phyloP scores from a whole-genome alignment of 2,113 vertebrate genomes.

The Scomber scombrus region DNA sequence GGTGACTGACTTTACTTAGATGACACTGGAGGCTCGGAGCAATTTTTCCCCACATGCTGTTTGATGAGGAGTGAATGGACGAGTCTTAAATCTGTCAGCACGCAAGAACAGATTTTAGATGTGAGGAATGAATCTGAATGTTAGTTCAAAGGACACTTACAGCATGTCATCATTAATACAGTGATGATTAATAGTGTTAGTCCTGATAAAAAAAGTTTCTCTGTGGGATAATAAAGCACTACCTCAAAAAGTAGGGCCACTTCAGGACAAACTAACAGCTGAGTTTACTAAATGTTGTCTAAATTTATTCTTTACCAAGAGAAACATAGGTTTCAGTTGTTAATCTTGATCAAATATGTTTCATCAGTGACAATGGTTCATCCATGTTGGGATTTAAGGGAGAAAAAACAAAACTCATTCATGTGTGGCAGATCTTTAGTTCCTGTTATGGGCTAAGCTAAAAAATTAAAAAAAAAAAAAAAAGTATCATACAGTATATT shows the following conservation, averaged over 20 bases:
- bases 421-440: too few species aligned
- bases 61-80: slow-evolving; percentile 69
- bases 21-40: slow-evolving; percentile 44
- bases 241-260: not conserved
- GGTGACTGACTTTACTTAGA: slow-evolving; percentile 63
- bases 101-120: slow-evolving; percentile 49
- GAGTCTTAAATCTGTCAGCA: slow-evolving; percentile 51
- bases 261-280: not conserved
- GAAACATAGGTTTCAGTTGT: too few species aligned
- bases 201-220: not conserved
- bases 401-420: too few species aligned
- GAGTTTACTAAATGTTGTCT: not conserved
- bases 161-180: slow-evolving; percentile 7
- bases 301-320: not conserved
- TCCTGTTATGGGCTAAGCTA: not conserved
- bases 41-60: slow-evolving; percentile 44
- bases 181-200: not conserved
- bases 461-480: too few species aligned
- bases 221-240: not conserved
- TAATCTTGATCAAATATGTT: too few species aligned
- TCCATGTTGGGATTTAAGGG: too few species aligned
- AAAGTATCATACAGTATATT: not conserved
- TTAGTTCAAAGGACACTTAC: slow-evolving; percentile 32
- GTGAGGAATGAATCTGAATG: slow-evolving; percentile 29
- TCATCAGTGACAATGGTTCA: not conserved